Evolutionary conservation across 2,888 invertebrate species (phyloP).

Genomic region (Onchidella celtica): DNA sequence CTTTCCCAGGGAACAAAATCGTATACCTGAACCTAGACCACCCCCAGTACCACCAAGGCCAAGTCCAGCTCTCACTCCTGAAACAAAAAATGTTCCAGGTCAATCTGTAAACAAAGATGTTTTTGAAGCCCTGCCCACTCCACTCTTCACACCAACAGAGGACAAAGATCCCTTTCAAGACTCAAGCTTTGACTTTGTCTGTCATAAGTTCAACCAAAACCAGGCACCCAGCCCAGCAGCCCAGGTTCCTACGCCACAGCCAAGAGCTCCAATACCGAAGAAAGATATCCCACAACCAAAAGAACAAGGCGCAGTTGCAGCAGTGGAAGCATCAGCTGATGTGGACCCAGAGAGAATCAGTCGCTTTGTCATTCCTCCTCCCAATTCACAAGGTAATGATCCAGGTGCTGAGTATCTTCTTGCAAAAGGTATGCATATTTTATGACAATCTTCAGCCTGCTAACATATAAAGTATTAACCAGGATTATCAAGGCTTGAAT

Average conservation of each 20-base stretch:
- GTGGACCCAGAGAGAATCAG: slow-evolving; percentile 41
- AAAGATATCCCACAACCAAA: neutral
- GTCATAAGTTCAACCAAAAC: slow-evolving; percentile 54
- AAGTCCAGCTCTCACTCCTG: neutral
- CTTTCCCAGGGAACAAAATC: slow-evolving; percentile 30
- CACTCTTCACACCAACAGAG: neutral
- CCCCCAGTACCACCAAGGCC: slow-evolving; percentile 44
- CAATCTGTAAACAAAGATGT: neutral
- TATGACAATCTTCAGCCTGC: no score
- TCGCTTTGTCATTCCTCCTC: slow-evolving; percentile 41
- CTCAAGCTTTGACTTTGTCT: slow-evolving; percentile 55
- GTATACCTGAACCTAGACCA: slow-evolving; percentile 10
- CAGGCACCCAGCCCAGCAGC: neutral
- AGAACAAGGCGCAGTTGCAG: neutral
- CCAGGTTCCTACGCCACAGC: neutral
- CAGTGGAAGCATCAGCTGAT: neutral
- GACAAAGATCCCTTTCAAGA: slow-evolving; percentile 55
- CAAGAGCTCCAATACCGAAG: no score
- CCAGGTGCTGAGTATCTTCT: slow-evolving; percentile 1
- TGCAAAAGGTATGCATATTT: slow-evolving; percentile 35
- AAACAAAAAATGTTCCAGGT: neutral
- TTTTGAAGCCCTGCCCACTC: slow-evolving; percentile 27
- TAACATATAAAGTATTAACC: no score
- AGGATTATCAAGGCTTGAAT: no score
- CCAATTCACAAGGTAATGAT: neutral